Conservation (phyloP, 2,888 invertebrate genomes). For the Drosophila austrosaltans region DNA sequence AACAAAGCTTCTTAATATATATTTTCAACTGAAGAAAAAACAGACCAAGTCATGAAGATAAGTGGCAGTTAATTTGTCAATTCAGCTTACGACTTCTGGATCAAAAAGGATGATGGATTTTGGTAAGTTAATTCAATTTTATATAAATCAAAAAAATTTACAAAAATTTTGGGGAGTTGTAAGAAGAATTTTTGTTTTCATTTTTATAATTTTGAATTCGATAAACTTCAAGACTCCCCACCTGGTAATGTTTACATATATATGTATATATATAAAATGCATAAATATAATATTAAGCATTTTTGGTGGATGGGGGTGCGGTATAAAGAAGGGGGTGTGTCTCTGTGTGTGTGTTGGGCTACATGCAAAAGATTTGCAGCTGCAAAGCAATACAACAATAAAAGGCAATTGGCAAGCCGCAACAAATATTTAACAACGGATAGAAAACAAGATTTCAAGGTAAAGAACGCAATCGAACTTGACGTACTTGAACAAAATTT, state of each 20-base stretch:
- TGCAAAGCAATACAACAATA: constrained; percentile 47
- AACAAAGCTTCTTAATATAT: no score
- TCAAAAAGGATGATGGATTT: no score
- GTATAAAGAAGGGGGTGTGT: not conserved
- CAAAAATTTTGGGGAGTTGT: no score
- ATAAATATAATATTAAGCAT: constrained; percentile 73
- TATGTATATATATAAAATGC: constrained; percentile 53
- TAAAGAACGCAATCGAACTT: constrained; percentile 80
- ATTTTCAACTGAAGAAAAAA: no score
- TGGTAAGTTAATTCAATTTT: no score
- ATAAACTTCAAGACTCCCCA: constrained; percentile 47
- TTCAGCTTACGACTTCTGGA: no score
- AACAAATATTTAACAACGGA: constrained; percentile 72
- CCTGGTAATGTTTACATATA: constrained; percentile 62
- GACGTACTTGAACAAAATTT: constrained; percentile 78
- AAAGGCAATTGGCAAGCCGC: constrained; percentile 56
- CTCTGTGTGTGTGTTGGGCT: constrained; percentile 20
- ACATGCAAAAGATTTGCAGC: constrained; percentile 75
- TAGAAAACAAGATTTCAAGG: constrained; percentile 79
- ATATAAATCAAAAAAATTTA: no score
- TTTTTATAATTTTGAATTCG: not conserved
- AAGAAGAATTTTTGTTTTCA: not conserved
- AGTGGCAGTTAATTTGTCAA: no score
- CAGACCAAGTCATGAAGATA: no score
- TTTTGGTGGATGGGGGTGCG: constrained; percentile 8